A percentile compares a stretch with the other conserved stretches of the same genome.
These are phyloP conservation scores for Mus caroli DNA, from an alignment of 2,797 vertebrate genomes.

Conservation along the genomic window DNA sequence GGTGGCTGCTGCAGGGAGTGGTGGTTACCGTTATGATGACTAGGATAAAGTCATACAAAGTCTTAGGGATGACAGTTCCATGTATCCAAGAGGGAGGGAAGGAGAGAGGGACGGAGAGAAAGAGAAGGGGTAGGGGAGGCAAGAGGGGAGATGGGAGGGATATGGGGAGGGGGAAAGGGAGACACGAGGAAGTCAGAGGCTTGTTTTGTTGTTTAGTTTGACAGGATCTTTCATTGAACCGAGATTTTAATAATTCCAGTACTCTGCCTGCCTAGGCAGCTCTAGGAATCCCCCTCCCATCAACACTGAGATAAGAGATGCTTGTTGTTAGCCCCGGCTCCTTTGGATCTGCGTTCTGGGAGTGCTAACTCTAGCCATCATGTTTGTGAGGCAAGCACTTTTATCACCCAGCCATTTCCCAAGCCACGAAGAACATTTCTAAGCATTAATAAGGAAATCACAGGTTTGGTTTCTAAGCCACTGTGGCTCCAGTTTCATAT, in stretches of 20 bases:
- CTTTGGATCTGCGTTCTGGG: not conserved
- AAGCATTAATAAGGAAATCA: not conserved
- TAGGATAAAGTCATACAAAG: not conserved
- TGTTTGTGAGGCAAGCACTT: not conserved
- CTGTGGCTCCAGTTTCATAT: not conserved
- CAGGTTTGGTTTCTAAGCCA: not conserved
- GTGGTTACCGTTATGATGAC: rapidly evolving
- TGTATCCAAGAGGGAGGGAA: not conserved
- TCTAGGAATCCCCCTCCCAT: not conserved
- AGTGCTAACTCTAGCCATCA: no score
- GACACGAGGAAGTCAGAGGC: not conserved
- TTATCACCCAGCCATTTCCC: not conserved
- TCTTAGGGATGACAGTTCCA: no score
- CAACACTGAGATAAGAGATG: not conserved
- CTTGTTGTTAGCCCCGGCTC: not conserved
- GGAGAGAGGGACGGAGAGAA: not conserved
- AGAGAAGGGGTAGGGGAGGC: not conserved
- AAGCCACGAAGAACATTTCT: not conserved
- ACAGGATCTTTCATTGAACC: not conserved
- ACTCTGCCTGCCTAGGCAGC: not conserved
- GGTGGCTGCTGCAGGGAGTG: rapidly evolving
- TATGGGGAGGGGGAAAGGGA: not conserved
- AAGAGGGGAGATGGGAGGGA: not conserved
- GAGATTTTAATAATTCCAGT: not conserved
- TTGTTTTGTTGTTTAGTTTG: not conserved